A percentile compares a stretch with the other conserved stretches of the same genome.
Evolutionary conservation across 1,140 invertebrate genomes (phyloP).

Genomic region (Vanessa tameamea): DNA sequence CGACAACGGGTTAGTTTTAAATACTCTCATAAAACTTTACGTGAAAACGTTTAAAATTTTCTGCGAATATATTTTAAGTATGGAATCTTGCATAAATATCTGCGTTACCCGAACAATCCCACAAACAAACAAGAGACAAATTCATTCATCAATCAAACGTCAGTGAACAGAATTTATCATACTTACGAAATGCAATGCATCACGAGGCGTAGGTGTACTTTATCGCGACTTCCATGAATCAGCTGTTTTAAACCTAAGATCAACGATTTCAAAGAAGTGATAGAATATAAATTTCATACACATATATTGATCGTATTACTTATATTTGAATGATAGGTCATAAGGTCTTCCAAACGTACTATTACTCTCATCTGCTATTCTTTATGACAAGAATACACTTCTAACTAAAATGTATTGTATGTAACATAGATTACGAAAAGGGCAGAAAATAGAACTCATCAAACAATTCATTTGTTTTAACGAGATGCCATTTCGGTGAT

Average conservation of each 20-base stretch:
- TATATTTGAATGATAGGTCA: background rate
- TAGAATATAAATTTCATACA: background rate
- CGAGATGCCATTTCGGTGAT: background rate
- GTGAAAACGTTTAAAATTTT: background rate
- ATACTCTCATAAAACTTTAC: background rate
- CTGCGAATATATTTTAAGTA: background rate
- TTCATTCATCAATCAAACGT: slow-evolving; percentile 35
- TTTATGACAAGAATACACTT: background rate
- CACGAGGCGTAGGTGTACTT: slow-evolving; percentile 44
- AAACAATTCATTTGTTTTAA: background rate
- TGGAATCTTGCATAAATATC: background rate
- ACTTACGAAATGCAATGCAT: slow-evolving; percentile 37
- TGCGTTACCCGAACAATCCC: slow-evolving; percentile 26
- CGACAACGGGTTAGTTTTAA: background rate
- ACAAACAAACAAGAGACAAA: slow-evolving; percentile 31
- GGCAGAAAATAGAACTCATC: too few relatives aligned
- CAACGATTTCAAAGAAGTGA: background rate
- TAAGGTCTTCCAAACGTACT: background rate
- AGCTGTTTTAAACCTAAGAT: slow-evolving; percentile 49
- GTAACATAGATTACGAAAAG: too few relatives aligned
- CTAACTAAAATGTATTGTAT: too few relatives aligned
- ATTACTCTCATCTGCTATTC: background rate
- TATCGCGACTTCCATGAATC: slow-evolving; percentile 54
- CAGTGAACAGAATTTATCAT: slow-evolving; percentile 43
- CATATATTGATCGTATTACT: background rate